Base-by-base conservation (phyloP, 1,140 invertebrate genomes). In the Orius insidiosus region DNA sequence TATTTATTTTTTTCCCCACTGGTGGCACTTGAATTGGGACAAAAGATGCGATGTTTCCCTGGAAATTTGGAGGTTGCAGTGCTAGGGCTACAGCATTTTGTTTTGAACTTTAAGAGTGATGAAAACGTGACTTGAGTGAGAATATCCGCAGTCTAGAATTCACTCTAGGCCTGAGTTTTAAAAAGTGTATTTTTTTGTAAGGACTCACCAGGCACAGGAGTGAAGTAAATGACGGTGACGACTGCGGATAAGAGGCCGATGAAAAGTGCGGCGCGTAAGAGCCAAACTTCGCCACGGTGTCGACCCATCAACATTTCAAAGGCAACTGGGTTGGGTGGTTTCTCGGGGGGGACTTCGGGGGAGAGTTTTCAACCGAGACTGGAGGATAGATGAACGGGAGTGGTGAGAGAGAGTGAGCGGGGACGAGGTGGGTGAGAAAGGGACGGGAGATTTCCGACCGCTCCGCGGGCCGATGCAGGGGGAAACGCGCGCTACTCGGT, bases 151-250 rank as follows among this genome's bases (percentile, higher is more conserved):
- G 24, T 24, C 24, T 24, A 7, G 24, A n/a, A n/a, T n/a, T n/a
- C n/a, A n/a, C n/a, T n/a, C n/a, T n/a, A n/a, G n/a, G n/a, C n/a
- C n/a, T n/a, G n/a, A n/a, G n/a, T n/a, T n/a, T n/a, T n/a, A n/a
- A n/a, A n/a, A n/a, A n/a, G n/a, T 11, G 4, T 6, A 18, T 46
- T 40, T 8, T 47, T n/a, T n/a, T n/a, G n/a, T n/a, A n/a, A n/a
- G 24, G 24, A 62, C 59, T 63, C 59, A 77, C 75, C 73, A 65
- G 76, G 75, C 59, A 75, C 64, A 6, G 76, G 75, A 14, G 74
- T 76, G 10, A 75, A 67, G 58, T 77, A 76, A 49, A 78, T 72
- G 48, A 78, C 71, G 40, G 75, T 71, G 38, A 74, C 62, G 34
- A 77, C 75, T 51, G 74, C 70, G 11, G 68, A 65, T 10, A 60